Evolutionary conservation across 2,113 vertebrate species (phyloP).

Genomic region (Macquaria ambigua): DNA sequence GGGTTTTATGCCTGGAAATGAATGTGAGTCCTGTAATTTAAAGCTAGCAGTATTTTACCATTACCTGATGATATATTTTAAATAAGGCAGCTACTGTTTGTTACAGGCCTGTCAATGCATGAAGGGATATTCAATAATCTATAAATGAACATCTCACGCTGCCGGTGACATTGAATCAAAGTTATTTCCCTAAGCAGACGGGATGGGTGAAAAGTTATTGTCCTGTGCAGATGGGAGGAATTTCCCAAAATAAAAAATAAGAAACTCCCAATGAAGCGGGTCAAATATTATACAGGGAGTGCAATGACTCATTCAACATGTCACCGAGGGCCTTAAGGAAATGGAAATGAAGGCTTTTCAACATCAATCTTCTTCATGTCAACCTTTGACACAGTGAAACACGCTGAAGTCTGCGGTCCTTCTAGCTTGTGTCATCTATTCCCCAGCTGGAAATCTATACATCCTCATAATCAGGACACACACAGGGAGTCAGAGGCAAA

Average conservation of each 20-base stretch:
- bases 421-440: background rate
- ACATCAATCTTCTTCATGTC: conserved; percentile 33
- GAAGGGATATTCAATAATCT: background rate
- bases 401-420: background rate
- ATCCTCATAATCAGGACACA: conserved; percentile 23
- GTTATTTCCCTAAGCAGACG: background rate
- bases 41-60: background rate
- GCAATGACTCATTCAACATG: background rate
- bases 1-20: background rate
- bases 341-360: conserved; percentile 5
- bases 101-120: background rate
- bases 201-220: background rate
- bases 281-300: background rate
- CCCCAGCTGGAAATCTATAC: background rate
- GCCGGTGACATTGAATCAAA: background rate
- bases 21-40: background rate
- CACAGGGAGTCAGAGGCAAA: background rate
- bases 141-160: background rate
- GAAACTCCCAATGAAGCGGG: background rate
- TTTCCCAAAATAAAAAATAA: background rate
- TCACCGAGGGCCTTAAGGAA: background rate
- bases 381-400: background rate
- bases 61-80: background rate
- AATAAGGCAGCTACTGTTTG: background rate
- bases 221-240: background rate